Base-by-base conservation (phyloP, 2,797 vertebrate species). In the Manis javanica region DNA sequence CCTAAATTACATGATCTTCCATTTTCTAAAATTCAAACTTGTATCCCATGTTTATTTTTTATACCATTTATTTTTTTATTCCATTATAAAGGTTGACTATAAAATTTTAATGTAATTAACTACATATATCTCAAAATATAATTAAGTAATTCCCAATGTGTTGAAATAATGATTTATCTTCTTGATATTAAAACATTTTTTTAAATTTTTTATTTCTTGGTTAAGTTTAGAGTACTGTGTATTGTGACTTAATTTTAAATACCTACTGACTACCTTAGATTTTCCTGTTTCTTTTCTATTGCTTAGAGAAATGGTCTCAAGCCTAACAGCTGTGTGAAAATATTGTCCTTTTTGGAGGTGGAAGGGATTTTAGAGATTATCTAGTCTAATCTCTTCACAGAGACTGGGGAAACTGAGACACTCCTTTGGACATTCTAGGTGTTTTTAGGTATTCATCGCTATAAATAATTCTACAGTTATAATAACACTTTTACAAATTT, bases 11-110 rank as follows among this genome's bases (percentile, higher is more conserved):
- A 97, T 55, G 96, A 79, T 95, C 90, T 96, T 97, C 94, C 94
- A 95, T 97, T 97, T 92, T 97, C 89, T 93, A 90, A 97, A 97
- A 87, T 86, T 96, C 97, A 97, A 88, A 95, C 94, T 92, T 92
- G 94, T 97, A 97, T 92, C 83, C 95, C 87, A 81, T 29, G 97
- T 97, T 94, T 98, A 98, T 98, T 98, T 98, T 98, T 98, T 94
- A 98, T 97, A 96, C 84, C 96, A 66, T 98, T 97, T 98, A 97
- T 97, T 98, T 98, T 98, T 98, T 98, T 97, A 98, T 97, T 97
- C 92, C 91, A 94, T 96, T 97, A 95, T 96, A 84, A 93, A 97
- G 88, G 42, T 53, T 86, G 59, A 94, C 59, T 61, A 42, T 78
- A 77, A 95, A 29, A 93, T 77, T 92, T 93, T 18, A 39, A 85